These are phyloP conservation scores for Colaptes auratus DNA, from an alignment of 2,113 vertebrate genomes.

Conservation along the genomic window DNA sequence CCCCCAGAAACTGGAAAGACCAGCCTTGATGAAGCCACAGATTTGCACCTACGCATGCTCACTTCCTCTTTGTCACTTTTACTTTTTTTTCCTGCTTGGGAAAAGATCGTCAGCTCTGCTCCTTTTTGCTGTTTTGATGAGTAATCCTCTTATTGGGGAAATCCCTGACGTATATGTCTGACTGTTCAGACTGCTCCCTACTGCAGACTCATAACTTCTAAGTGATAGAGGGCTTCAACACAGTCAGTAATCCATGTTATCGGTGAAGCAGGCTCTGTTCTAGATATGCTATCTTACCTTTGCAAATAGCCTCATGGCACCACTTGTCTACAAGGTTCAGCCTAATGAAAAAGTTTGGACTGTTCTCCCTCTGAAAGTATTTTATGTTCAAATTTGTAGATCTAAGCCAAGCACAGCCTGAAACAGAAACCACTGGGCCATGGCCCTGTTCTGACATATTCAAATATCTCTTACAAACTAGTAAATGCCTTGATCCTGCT, in stretches of 20 bases:
- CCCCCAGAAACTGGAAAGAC: neutral
- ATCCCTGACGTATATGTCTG: neutral
- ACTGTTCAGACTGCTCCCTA: neutral
- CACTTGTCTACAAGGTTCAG: neutral
- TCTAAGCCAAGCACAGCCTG: neutral
- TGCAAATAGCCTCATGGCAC: neutral
- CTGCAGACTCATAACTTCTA: neutral
- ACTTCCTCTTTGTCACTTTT: neutral
- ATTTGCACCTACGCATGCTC: neutral
- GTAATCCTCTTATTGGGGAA: constrained; percentile 11
- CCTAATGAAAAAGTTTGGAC: neutral
- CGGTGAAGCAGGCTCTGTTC: neutral
- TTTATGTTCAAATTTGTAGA: neutral
- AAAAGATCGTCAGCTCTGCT: neutral
- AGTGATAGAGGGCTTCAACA: neutral
- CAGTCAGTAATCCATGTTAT: neutral
- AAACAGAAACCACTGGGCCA: neutral
- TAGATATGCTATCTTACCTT: neutral
- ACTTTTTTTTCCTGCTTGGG: neutral
- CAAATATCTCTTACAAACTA: neutral
- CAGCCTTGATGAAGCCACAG: neutral
- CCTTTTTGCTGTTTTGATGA: neutral
- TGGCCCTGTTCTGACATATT: neutral
- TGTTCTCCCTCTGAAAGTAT: neutral
- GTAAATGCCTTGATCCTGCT: neutral